A percentile compares a stretch with the other conserved stretches of the same genome.
Conservation (phyloP, 2,113 vertebrate genomes). For the Aptenodytes patagonicus region DNA sequence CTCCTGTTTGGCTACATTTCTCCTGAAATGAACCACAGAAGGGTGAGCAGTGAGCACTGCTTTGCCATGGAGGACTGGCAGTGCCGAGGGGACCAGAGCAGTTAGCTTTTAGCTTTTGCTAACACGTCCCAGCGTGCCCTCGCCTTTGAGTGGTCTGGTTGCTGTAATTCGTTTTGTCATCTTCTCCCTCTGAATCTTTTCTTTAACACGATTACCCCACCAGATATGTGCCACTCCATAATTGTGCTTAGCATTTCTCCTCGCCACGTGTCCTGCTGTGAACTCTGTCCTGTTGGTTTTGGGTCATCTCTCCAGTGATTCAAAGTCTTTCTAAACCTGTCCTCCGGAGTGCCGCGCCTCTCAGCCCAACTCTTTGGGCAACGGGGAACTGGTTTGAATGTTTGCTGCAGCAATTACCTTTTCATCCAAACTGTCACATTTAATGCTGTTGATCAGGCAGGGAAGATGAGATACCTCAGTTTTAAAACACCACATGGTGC, state of each 20-base stretch:
- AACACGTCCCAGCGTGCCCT: fast-evolving
- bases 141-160: background rate
- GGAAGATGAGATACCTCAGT: background rate
- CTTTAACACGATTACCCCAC: background rate
- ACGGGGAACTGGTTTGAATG: background rate
- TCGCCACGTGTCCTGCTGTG: background rate
- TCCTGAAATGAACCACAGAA: background rate
- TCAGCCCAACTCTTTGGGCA: fast-evolving
- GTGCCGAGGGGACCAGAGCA: background rate
- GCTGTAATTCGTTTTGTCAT: background rate
- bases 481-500: background rate
- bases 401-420: background rate
- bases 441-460: background rate
- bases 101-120: background rate
- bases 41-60: background rate
- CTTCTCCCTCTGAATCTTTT: background rate
- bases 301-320: background rate
- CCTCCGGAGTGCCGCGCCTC: fast-evolving
- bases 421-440: background rate
- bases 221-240: background rate
- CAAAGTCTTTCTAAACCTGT: background rate
- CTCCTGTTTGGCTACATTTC: background rate
- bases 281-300: background rate
- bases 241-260: background rate
- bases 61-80: background rate